Percentiles rank a stretch among this genome's conserved stretches.
Evolutionary conservation across 1,140 invertebrate genomes (phyloP).

Genomic region (Bombus breviceps): DNA sequence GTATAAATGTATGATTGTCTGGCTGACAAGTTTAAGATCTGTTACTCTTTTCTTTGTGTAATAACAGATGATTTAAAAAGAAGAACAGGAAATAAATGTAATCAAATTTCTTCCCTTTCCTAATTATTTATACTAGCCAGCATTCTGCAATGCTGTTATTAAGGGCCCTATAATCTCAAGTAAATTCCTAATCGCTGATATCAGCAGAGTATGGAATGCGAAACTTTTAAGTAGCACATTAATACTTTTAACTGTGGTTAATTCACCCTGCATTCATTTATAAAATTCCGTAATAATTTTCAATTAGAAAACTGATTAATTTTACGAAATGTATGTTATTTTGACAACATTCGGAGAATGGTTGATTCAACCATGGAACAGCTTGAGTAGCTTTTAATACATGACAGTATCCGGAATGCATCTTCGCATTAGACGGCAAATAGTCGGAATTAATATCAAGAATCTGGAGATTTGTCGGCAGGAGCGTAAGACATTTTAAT

Average conservation of each 20-base stretch:
- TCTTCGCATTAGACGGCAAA: constrained; percentile 1
- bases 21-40: too few relatives aligned
- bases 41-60: too few relatives aligned
- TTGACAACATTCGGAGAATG: neutral
- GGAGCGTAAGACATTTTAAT: constrained; percentile 79
- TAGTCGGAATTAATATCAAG: constrained; percentile 55
- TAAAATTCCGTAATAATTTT: neutral
- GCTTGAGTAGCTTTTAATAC: neutral
- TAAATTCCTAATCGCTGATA: neutral
- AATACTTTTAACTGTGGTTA: neutral
- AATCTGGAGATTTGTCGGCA: constrained; percentile 59
- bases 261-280: neutral
- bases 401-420: constrained; percentile 19
- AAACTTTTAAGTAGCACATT: neutral
- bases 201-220: neutral
- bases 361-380: neutral
- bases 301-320: neutral
- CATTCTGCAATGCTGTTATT: neutral
- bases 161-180: neutral
- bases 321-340: neutral
- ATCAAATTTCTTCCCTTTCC: neutral
- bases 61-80: too few relatives aligned
- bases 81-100: neutral
- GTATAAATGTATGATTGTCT: too few relatives aligned
- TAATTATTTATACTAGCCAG: neutral